Evolutionary conservation across 2,888 invertebrate genomes (phyloP).

Genomic region (Frankliniella fusca): DNA sequence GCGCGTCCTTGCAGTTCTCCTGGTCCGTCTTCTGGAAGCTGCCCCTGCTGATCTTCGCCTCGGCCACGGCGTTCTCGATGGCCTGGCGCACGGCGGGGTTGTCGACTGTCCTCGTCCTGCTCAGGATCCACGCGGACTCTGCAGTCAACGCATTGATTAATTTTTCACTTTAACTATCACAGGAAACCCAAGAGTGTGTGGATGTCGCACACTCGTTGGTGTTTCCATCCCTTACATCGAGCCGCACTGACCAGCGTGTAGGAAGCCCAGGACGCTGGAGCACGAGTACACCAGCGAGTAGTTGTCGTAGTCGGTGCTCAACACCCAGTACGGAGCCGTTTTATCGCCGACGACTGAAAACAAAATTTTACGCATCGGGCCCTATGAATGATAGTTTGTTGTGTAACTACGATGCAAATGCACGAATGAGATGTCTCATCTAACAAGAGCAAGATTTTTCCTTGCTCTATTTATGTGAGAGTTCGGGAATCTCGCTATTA

Average conservation of each 20-base stretch:
- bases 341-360: not conserved
- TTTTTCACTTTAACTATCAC: not conserved
- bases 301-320: not conserved
- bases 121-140: not conserved
- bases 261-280: not conserved
- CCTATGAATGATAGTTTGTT: too few relatives aligned
- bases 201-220: not conserved
- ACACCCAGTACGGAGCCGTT: not conserved
- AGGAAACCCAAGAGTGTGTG: not conserved
- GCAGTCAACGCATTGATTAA: not conserved
- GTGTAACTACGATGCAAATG: too few relatives aligned
- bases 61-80: not conserved
- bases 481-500: too few relatives aligned
- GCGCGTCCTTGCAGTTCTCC: not conserved
- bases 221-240: not conserved
- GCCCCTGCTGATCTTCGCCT: not conserved
- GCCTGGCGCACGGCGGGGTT: not conserved
- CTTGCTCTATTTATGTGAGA: too few relatives aligned
- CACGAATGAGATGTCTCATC: too few relatives aligned
- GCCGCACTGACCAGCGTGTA: not conserved
- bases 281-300: not conserved
- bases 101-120: not conserved
- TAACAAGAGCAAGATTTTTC: too few relatives aligned
- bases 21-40: not conserved
- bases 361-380: not conserved